These are phyloP conservation scores for Drosophila athabasca DNA, from an alignment of 1,140 invertebrate species.

Conservation along the genomic window DNA sequence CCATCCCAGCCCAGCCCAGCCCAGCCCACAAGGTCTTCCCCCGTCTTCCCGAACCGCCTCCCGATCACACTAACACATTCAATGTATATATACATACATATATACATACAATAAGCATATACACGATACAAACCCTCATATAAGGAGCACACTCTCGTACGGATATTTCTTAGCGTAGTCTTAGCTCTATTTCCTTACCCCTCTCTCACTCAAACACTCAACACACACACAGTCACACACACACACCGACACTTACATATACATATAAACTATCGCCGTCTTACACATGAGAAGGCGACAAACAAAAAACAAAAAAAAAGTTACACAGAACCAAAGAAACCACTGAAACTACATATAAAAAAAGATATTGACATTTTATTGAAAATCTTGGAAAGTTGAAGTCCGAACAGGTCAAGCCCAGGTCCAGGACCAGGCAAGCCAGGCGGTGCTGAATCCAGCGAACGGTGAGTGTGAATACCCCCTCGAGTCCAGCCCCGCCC, in stretches of 20 bases:
- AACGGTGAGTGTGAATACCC: constrained; percentile 37
- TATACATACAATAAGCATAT: too few species aligned
- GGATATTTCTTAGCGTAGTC: constrained; percentile 41
- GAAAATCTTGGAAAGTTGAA: constrained; percentile 52
- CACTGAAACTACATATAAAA: neutral
- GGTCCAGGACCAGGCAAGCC: constrained; percentile 33
- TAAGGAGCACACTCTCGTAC: constrained; percentile 46
- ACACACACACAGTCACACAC: constrained; percentile 2
- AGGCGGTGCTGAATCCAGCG: constrained; percentile 30
- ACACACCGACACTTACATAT: constrained; percentile 1
- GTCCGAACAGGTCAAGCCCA: constrained; percentile 47
- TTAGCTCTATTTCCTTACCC: constrained; percentile 18
- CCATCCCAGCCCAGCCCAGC: too few species aligned
- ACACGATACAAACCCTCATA: constrained; percentile 6
- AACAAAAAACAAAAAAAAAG: neutral
- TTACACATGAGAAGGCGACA: too few species aligned
- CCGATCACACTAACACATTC: constrained; percentile 20
- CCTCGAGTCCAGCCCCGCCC: constrained; percentile 4
- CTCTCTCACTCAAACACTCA: constrained; percentile 11
- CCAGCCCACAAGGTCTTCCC: neutral
- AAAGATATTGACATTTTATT: constrained; percentile 21
- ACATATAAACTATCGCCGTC: neutral
- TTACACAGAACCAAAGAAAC: neutral
- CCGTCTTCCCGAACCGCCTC: constrained; percentile 10
- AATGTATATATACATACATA: constrained; percentile 10